Percentiles rank a stretch among this genome's conserved stretches.
These are phyloP conservation scores for Boleophthalmus pectinirostris DNA, from an alignment of 2,113 vertebrate species.

Conservation along the genomic window DNA sequence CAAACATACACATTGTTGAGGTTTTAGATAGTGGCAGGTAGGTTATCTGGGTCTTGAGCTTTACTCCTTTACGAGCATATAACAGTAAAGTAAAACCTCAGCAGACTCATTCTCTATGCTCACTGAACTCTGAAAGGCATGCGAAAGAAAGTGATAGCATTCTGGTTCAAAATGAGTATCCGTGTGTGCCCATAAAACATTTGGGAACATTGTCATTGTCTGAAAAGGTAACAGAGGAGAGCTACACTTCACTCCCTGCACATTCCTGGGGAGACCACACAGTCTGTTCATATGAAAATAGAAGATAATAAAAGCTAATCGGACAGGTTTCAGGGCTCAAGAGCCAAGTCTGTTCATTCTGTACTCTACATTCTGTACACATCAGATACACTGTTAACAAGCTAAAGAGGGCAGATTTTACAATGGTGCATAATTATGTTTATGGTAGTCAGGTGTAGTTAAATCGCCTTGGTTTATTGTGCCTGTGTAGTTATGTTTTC, in stretches of 20 bases:
- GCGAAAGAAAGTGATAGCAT: neutral
- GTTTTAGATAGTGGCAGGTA: neutral
- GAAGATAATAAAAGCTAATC: slow-evolving; percentile 2
- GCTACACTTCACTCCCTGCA: neutral
- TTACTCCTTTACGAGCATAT: neutral
- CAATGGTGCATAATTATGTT: no score
- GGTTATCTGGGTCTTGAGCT: neutral
- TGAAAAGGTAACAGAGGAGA: neutral
- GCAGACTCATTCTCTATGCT: neutral
- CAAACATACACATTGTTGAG: neutral
- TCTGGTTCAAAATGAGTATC: neutral
- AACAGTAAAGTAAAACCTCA: neutral
- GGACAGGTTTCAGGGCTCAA: neutral
- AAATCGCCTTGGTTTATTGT: no score
- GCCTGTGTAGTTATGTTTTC: no score
- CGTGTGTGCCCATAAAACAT: neutral
- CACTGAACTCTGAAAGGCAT: neutral
- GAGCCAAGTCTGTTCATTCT: neutral
- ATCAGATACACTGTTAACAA: neutral
- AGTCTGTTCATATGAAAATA: neutral
- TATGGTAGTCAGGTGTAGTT: no score
- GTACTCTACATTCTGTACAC: neutral
- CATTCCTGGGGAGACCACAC: neutral
- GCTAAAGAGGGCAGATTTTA: neutral
- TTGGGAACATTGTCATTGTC: neutral